Evolutionary conservation across 2,888 invertebrate species (phyloP), one percentile per base, ranked within the genome.

Genomic region (Catocala sponsa): DNA sequence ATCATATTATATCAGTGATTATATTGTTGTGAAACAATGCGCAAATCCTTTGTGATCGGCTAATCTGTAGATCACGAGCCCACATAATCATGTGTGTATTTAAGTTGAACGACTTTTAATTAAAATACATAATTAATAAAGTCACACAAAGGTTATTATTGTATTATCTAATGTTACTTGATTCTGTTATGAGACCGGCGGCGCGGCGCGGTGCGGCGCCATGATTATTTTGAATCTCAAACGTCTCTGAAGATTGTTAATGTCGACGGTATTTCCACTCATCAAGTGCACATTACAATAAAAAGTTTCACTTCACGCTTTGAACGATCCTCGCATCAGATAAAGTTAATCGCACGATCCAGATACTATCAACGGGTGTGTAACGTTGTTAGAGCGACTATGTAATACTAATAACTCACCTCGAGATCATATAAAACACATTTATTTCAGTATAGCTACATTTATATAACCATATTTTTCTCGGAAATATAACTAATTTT

Each of bases 281-380:
- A 55, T 65, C 54, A 63, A 13, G 42, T 53, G 55, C 50, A 41
- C 32, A 57, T 57, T 60, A 50, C 50, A 59, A 59, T 53, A 61
- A 67, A 25, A 77, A 76, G 66, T 68, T 63, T 73, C 73, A 70
- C 68, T 84, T 84, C 76, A 84, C 84, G 86, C 78, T 74, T 70
- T 68, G 65, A 63, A 65, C 74, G 65, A 57, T 58, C 10, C 41
- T 55, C 50, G 48, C 58, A 70, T 75, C 82, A 76, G 83, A 84
- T 85, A 81, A 78, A 64, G 59, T 67, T 81, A 78, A 82, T 80
- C 76, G 74, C 59, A 48, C 68, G 11, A 75, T 79, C 64, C 67
- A 70, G 76, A 81, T 81, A 63, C 51, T 74, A 85, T 82, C 81
- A 78, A 74, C 71, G 59, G 67, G 75, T 76, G 82, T 77, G 82